Evolutionary conservation across 2,888 invertebrate species (phyloP).

Genomic region (Chloroclystis v-ata): DNA sequence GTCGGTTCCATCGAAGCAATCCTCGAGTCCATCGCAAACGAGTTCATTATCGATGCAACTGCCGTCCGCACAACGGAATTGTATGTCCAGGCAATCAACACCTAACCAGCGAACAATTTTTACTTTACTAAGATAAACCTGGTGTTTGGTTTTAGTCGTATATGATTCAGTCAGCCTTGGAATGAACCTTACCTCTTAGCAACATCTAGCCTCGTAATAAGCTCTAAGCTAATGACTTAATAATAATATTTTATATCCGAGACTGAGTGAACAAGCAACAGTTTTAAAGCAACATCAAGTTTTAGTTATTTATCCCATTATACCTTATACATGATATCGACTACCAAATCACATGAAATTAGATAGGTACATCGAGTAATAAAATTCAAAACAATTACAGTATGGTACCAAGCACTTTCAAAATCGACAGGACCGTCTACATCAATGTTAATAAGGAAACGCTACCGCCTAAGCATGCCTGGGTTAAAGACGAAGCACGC

Average conservation of each 20-base stretch:
- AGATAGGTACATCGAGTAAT: too few species aligned
- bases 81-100: constrained; percentile 58
- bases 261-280: background rate
- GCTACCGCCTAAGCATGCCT: constrained; percentile 43
- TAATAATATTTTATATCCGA: background rate
- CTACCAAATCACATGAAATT: too few species aligned
- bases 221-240: too few species aligned
- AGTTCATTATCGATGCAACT: constrained; percentile 78
- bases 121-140: constrained; percentile 21
- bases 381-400: background rate
- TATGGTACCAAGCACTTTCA: constrained; percentile 5
- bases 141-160: background rate
- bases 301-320: too few species aligned
- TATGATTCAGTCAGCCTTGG: background rate
- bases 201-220: too few species aligned
- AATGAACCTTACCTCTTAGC: background rate
- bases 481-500: constrained; percentile 32
- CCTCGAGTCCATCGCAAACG: constrained; percentile 78
- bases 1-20: constrained; percentile 82
- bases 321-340: too few species aligned
- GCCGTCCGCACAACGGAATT: constrained; percentile 77
- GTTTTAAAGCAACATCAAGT: background rate
- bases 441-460: constrained; percentile 26
- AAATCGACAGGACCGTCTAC: constrained; percentile 13
- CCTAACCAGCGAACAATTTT: constrained; percentile 53